Conservation (phyloP, 2,113 vertebrate genomes). For the Peromyscus californicus region DNA sequence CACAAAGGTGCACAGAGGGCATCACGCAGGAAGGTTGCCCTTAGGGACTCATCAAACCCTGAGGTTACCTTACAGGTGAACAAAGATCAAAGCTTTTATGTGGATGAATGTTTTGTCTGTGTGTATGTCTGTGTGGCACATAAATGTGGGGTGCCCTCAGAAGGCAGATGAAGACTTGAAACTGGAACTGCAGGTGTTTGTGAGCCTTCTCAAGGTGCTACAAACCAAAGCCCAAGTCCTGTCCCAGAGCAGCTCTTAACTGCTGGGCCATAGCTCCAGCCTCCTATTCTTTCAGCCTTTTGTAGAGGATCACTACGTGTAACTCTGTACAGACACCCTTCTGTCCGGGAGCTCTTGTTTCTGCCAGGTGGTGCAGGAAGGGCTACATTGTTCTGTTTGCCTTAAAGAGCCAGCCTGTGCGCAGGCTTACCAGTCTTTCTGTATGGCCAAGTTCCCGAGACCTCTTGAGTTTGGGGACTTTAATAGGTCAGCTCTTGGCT, state of each 20-base stretch:
- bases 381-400: not conserved
- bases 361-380: not conserved
- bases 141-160: not conserved
- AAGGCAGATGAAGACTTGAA: not conserved
- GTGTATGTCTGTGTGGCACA: not conserved
- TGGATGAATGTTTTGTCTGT: not conserved
- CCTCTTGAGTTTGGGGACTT: not conserved
- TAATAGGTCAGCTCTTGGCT: not conserved
- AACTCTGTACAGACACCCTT: not conserved
- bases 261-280: not conserved
- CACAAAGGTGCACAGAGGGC: not conserved
- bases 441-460: not conserved
- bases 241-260: not conserved
- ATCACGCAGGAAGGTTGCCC: not conserved
- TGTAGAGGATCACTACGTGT: not conserved
- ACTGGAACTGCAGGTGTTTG: not conserved
- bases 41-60: not conserved
- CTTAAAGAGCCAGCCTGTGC: not conserved
- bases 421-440: not conserved
- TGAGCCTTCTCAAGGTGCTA: not conserved
- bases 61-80: not conserved
- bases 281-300: not conserved
- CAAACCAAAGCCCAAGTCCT: not conserved
- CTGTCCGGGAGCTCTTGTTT: not conserved
- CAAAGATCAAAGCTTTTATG: not conserved